Evolutionary conservation across 2,888 invertebrate species (phyloP), one percentile per base, ranked within the genome.

Genomic region (Synergus gifuensis): DNA sequence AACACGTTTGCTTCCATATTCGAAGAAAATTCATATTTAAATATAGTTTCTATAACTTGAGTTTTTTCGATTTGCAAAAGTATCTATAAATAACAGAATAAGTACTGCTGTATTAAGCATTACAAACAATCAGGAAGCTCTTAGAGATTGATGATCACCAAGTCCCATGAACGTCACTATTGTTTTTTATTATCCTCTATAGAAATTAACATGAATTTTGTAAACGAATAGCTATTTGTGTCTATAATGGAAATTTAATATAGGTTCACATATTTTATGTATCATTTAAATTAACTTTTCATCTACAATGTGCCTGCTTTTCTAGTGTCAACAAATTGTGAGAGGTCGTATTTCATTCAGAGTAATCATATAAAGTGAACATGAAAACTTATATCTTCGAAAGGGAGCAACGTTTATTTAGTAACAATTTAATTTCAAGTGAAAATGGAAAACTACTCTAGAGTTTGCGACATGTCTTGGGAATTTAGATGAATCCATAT

Each of bases 361-460:
- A 40, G 16, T 69, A 46, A 69, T 69, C 22, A 14, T 46, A 49
- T 28, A 69, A 49, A 69, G 69, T 69, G 69, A n/a, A 46, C 4
- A 16, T 36, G 46, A 36, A 69, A 46, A 28, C 49, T 49, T 69
- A 49, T 69, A 49, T 36, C 64, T 36, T 40, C 14, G 11, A 12
- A 22, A 28, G n/a, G 42, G 44, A 73, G 22, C 28, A 73, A 36
- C 9, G 49, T 54, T 73, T 73, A 36, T 73, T 16, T 54, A 73
- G 36, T 49, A 49, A 54, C 22, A 28, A 36, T 22, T 49, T 73
- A 73, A 73, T 49, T 49, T 73, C 18, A 73, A 54, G n/a, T 7
- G n/a, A 54, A 54, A 54, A n/a, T 2, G n/a, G 54, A 54, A 54
- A 54, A 54, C 16, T 7, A 54, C 54, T n/a, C 49, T 49, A 14